These are phyloP conservation scores for Mycalesis mineus DNA, from an alignment of 2,888 invertebrate genomes.

Conservation along the genomic window DNA sequence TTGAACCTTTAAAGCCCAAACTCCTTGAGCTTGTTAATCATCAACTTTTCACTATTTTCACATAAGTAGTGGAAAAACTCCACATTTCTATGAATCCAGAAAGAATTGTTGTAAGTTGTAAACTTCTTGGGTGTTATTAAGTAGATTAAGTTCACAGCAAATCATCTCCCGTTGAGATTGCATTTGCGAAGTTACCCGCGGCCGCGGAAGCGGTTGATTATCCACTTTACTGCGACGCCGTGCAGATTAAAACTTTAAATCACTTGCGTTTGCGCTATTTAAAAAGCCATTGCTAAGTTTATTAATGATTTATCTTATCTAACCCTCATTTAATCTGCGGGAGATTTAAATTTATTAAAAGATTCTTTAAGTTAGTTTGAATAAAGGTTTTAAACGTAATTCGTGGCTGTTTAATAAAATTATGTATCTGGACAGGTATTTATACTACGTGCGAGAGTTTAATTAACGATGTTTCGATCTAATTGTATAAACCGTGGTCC, in stretches of 20 bases:
- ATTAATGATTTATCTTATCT: neutral
- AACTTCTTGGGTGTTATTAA: neutral
- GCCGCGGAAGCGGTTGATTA: slow-evolving; percentile 14
- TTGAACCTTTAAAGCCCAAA: too few relatives aligned
- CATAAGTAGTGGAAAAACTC: too few relatives aligned
- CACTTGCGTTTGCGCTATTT: slow-evolving; percentile 3
- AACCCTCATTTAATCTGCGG: neutral
- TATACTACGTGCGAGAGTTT: too few relatives aligned
- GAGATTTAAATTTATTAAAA: neutral
- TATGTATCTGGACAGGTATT: too few relatives aligned
- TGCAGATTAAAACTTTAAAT: slow-evolving; percentile 19
- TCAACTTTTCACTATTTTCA: too few relatives aligned
- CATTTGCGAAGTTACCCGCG: slow-evolving; percentile 1
- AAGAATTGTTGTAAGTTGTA: neutral
- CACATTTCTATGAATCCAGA: neutral
- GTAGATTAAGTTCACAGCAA: neutral
- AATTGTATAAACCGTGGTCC: too few relatives aligned
- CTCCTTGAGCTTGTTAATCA: too few relatives aligned
- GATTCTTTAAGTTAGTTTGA: too few relatives aligned
- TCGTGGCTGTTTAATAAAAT: too few relatives aligned
- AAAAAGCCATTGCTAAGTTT: neutral
- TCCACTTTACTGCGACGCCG: slow-evolving; percentile 12
- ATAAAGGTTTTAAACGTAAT: too few relatives aligned
- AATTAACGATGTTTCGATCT: too few relatives aligned
- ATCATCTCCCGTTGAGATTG: slow-evolving; percentile 2